Evolutionary conservation across 2,113 vertebrate genomes (phyloP), one percentile per base, ranked within the genome.

Genomic region (Emydocephalus ijimae): DNA sequence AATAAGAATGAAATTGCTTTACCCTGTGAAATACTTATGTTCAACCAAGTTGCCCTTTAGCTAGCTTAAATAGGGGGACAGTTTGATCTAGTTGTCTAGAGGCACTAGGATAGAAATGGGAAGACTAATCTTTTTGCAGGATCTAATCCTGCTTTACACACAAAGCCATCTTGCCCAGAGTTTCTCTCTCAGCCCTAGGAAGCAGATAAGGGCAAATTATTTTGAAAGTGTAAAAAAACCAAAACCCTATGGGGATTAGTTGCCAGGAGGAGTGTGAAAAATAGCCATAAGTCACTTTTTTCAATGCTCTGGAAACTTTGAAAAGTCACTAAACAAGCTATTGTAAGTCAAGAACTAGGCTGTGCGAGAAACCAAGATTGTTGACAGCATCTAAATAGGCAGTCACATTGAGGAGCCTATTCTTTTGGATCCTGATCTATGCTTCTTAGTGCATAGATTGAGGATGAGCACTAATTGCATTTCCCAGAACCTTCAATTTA

Each of bases 1-100:
- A 88, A 88, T 69, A 61, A 15, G 54, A 69, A 61, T 54, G 61
- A 54, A 74, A 92, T 92, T 43, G 45, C n/a, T 92, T 92, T 45
- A 3, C 39, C 24, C 39, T 23, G 85, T 86, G 56, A 69, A 87
- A 69, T 69, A 54, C 54, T 23, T 88, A 86, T 91, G 88, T 92
- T 34, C n/a, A 92, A n/a, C 54, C 45, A 69, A 88, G 50, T 34
- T 64, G 55, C 23, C 26, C 5, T 87, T 50, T 59, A 34, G 55
- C 29, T 91, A 18, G 9, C 43, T 43, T 87, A 85, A 43, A 29
- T 48, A 50, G 39, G 5, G 50, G 23, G 5, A 9, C 57, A 59
- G 59, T 61, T 61, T 61, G 26, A 10, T 64, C 24, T 10, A 29
- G 26, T 64, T 1, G 24, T 29, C 55, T 21, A 11, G 10, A 61